Evolutionary conservation across 1,140 invertebrate species (phyloP).

Genomic region (Sinonovacula constricta): DNA sequence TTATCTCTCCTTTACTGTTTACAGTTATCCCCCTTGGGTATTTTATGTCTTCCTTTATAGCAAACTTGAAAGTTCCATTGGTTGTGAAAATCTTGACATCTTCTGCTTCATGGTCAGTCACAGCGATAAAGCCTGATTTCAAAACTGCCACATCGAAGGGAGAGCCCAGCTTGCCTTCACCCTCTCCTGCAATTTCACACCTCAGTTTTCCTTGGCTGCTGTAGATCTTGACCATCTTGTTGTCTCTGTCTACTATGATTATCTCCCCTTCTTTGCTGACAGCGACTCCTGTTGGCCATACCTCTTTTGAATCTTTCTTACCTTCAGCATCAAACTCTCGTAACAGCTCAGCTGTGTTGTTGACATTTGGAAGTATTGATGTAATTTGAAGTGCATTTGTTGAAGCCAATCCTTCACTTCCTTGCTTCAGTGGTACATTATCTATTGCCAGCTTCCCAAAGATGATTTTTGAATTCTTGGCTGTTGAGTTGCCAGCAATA

Average conservation of each 20-base stretch:
- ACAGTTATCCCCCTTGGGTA: constrained; percentile 73
- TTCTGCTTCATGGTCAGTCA: constrained; percentile 72
- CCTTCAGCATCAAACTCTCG: constrained; percentile 56
- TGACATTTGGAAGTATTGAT: constrained; percentile 62
- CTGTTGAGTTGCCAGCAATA: constrained; percentile 55
- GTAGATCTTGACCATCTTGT: constrained; percentile 72
- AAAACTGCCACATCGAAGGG: constrained; percentile 73
- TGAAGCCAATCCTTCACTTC: constrained; percentile 43
- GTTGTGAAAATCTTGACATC: constrained; percentile 71
- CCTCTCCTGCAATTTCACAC: constrained; percentile 61
- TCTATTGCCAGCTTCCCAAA: constrained; percentile 65
- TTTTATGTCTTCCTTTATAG: constrained; percentile 67
- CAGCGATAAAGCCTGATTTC: constrained; percentile 69
- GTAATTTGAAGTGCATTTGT: constrained; percentile 48
- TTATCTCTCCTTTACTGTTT: constrained; percentile 66
- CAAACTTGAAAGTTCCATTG: constrained; percentile 57
- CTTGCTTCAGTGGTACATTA: constrained; percentile 54
- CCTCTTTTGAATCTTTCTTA: constrained; percentile 62
- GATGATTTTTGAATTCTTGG: constrained; percentile 62
- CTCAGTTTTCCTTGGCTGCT: constrained; percentile 55
- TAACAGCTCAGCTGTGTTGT: constrained; percentile 54
- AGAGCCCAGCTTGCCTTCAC: constrained; percentile 56
- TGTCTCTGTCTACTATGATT: constrained; percentile 73
- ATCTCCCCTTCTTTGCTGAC: constrained; percentile 56
- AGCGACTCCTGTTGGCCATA: constrained; percentile 73